phyloP scores from a whole-genome alignment of 1,140 invertebrate species.

The Temnothorax nylanderi region DNA sequence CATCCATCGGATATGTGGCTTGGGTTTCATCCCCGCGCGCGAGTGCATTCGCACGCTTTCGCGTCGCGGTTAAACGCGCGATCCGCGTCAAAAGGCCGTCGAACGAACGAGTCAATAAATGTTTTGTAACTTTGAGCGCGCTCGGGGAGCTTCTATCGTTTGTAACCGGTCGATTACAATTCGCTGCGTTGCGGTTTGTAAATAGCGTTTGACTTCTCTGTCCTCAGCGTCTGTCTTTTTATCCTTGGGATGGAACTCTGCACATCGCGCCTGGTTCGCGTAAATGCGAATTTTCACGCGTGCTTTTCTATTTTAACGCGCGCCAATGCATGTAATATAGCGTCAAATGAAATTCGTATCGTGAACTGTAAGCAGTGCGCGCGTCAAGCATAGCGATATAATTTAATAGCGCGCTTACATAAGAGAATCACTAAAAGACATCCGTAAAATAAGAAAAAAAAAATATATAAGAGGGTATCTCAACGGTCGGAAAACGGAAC shows the following conservation, averaged over 20 bases:
- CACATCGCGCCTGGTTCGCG: not conserved
- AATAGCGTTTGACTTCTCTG: conserved; percentile 24
- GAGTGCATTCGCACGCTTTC: conserved; percentile 11
- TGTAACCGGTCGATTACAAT: not conserved
- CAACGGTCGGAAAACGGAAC: not conserved
- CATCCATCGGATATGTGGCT: not conserved
- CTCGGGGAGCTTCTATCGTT: not conserved
- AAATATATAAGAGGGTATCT: not conserved
- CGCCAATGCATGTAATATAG: not conserved
- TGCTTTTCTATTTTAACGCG: not conserved
- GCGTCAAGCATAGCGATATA: not conserved
- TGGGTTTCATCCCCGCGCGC: conserved; percentile 10
- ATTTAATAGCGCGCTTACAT: not conserved
- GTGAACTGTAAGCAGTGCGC: not conserved
- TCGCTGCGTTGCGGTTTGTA: not conserved
- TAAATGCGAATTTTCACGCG: not conserved
- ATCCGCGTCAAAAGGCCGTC: conserved; percentile 33
- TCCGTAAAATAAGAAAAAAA: not conserved
- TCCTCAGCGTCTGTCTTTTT: not conserved
- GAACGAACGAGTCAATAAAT: conserved; percentile 41
- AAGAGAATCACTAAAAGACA: not conserved
- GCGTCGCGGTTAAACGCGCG: not conserved
- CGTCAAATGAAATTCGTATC: not conserved
- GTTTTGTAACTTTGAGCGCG: conserved; percentile 34
- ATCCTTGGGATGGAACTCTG: not conserved